Evolutionary conservation across 1,140 invertebrate genomes (phyloP).

Genomic region (Drosophila carrolli): DNA sequence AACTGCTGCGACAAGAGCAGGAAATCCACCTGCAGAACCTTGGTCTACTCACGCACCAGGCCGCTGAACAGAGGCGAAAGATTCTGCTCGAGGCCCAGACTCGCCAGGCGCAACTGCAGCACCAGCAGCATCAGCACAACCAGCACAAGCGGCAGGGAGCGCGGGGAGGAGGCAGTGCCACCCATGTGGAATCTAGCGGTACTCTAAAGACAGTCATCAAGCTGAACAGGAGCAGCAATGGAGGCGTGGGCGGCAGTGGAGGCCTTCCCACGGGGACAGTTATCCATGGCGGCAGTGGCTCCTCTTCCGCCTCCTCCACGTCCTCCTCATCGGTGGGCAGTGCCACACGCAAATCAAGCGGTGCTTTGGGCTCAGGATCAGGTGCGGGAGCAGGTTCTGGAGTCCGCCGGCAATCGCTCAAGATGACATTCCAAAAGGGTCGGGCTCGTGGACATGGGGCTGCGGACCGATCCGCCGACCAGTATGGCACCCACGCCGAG

Average conservation of each 20-base stretch:
- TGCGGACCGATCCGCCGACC: constrained; percentile 84
- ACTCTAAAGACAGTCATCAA: constrained; percentile 93
- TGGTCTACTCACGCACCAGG: constrained; percentile 88
- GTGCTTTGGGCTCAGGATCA: constrained; percentile 14
- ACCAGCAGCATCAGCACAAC: constrained; percentile 81
- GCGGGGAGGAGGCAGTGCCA: constrained; percentile 75
- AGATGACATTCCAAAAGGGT: constrained; percentile 92
- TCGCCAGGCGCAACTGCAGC: constrained; percentile 55
- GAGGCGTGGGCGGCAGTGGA: constrained; percentile 40
- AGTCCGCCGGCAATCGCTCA: constrained; percentile 87
- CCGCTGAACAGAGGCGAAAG: constrained; percentile 85
- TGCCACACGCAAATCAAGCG: constrained; percentile 63
- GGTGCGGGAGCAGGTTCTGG: constrained; percentile 81
- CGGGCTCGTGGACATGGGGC: constrained; percentile 87
- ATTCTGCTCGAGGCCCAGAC: constrained; percentile 84
- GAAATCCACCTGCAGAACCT: constrained; percentile 88
- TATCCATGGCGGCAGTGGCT: constrained; percentile 42
- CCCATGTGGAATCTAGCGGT: constrained; percentile 87
- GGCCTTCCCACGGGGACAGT: constrained; percentile 66
- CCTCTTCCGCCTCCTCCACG: constrained; percentile 28
- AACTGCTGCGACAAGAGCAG: constrained; percentile 86
- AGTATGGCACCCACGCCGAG: constrained; percentile 86
- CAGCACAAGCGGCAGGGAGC: constrained; percentile 76
- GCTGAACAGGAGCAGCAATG: constrained; percentile 86
- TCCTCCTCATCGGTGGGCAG: constrained; percentile 84